Percentiles rank a stretch among this genome's conserved stretches.
These are phyloP conservation scores for Steinernema khuongi DNA, from an alignment of 1,140 invertebrate genomes.

Conservation along the genomic window DNA sequence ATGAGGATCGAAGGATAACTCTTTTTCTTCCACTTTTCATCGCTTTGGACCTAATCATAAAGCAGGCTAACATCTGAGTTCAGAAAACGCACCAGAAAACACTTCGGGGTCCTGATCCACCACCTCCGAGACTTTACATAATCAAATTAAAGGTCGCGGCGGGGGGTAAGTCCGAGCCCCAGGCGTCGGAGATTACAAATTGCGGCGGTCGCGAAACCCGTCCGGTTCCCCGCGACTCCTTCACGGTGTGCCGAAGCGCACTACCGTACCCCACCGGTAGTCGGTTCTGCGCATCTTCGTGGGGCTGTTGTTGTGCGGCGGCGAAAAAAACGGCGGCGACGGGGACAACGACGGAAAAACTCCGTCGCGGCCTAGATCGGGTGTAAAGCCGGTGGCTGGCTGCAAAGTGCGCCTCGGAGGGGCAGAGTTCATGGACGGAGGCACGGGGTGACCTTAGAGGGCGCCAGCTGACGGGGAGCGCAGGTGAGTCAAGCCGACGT, in stretches of 20 bases:
- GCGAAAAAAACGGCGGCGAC: neutral
- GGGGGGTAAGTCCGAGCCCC: neutral
- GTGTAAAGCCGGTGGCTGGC: neutral
- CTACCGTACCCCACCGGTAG: too few relatives aligned
- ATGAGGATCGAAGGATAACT: too few relatives aligned
- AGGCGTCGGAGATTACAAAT: neutral
- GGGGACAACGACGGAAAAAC: conserved; percentile 4
- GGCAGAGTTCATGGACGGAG: neutral
- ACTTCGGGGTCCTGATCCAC: too few relatives aligned
- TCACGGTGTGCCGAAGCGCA: too few relatives aligned
- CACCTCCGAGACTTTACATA: conserved; percentile 10
- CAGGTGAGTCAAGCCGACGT: neutral
- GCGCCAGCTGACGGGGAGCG: neutral
- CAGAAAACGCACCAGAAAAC: too few relatives aligned
- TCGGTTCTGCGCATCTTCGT: neutral
- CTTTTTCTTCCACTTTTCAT: too few relatives aligned
- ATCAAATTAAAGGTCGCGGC: conserved; percentile 15
- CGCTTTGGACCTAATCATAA: too few relatives aligned
- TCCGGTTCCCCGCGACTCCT: neutral
- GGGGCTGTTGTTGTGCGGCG: neutral
- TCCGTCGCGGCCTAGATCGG: conserved; percentile 7
- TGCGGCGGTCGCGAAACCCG: neutral
- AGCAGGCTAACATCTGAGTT: too few relatives aligned
- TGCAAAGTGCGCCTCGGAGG: conserved; percentile 8
- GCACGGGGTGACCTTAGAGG: neutral